phyloP scores from a whole-genome alignment of 2,797 vertebrate species.

The Falco concolor region DNA sequence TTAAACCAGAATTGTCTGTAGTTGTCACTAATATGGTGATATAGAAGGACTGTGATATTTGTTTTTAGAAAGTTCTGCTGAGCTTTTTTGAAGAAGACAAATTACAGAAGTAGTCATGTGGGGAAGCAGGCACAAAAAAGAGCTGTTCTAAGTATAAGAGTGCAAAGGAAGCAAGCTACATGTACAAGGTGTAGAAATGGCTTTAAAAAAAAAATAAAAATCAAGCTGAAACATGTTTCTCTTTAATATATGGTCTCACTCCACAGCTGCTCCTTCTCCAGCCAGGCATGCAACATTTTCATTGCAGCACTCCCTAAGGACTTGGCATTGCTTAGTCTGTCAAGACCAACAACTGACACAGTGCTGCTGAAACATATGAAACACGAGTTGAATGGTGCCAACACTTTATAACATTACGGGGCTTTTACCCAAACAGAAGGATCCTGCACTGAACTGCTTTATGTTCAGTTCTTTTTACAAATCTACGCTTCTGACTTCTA shows the following conservation, averaged over 20 bases:
- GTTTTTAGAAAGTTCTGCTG: not conserved
- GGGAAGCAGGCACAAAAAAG: not conserved
- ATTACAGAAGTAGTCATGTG: not conserved
- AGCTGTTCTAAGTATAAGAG: fast-evolving
- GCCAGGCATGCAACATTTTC: not conserved
- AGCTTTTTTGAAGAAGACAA: not conserved
- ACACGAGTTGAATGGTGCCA: not conserved
- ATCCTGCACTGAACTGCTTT: not conserved
- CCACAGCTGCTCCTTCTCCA: slow-evolving; percentile 22
- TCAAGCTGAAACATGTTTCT: not conserved
- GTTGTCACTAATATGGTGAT: not conserved
- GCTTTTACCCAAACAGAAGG: not conserved
- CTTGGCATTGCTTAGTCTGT: not conserved
- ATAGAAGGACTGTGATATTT: not conserved
- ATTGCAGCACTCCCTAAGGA: not conserved
- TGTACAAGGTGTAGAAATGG: not conserved
- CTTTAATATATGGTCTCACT: not conserved
- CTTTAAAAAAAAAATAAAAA: not conserved
- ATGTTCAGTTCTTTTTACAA: not conserved
- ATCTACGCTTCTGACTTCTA: not conserved
- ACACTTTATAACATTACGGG: not conserved
- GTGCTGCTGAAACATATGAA: not conserved
- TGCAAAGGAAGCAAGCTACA: not conserved
- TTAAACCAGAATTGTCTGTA: not conserved
- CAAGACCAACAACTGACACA: not conserved